Evolutionary conservation across 1,140 invertebrate genomes (phyloP).

Genomic region (Limonius californicus): DNA sequence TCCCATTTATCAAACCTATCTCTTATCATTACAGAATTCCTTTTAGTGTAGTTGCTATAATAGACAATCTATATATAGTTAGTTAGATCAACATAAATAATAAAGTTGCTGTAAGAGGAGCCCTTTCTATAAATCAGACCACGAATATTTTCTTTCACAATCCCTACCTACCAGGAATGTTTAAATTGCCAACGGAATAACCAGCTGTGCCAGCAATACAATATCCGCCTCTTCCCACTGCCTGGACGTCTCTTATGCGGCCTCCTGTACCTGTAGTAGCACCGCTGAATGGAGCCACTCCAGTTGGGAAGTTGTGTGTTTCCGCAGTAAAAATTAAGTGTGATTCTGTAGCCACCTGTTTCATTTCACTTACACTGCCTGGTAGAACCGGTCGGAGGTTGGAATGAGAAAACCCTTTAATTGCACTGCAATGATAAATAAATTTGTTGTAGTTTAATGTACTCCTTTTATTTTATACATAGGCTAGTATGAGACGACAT

Average conservation of each 20-base stretch:
- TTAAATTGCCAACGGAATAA: conserved; percentile 90
- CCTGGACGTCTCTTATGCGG: conserved; percentile 90
- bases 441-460: background rate
- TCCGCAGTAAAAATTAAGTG: conserved; percentile 98
- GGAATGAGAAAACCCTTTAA: conserved; percentile 74
- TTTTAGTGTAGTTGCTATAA: too few relatives aligned
- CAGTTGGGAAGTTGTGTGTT: conserved; percentile 98
- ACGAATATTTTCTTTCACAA: conserved; percentile 26
- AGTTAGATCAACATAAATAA: too few relatives aligned
- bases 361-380: conserved; percentile 63
- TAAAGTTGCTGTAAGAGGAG: too few relatives aligned
- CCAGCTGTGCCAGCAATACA: conserved; percentile 95
- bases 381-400: conserved; percentile 59
- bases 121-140: too few relatives aligned
- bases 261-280: conserved; percentile 97
- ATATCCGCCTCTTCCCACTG: conserved; percentile 84
- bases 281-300: conserved; percentile 88
- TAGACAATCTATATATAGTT: too few relatives aligned
- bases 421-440: conserved; percentile 66
- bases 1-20: too few relatives aligned
- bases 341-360: conserved; percentile 55
- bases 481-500: too few relatives aligned
- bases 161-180: conserved; percentile 88
- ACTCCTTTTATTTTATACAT: too few relatives aligned
- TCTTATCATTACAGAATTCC: too few relatives aligned